Conservation (phyloP, 2,113 vertebrate genomes). For the Cepphus grylle region DNA sequence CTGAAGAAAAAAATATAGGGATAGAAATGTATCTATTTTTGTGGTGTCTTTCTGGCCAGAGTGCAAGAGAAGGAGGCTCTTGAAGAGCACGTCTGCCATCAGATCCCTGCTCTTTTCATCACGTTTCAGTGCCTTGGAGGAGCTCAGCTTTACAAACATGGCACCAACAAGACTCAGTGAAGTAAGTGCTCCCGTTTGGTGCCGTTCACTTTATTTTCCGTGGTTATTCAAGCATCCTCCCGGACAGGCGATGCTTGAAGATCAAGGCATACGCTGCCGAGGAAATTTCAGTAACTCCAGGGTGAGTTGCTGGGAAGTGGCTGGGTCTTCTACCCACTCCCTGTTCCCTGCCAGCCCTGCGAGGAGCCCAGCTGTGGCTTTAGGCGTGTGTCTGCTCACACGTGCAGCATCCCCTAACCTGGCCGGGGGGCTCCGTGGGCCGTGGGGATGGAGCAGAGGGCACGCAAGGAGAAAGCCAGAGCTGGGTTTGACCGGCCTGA, state of each 20-base stretch:
- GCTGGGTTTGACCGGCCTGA: no score
- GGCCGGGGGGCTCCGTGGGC: rapidly evolving
- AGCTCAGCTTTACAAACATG: background rate
- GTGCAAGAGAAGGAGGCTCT: background rate
- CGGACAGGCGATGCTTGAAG: background rate
- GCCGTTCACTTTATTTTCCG: background rate
- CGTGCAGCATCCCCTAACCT: background rate
- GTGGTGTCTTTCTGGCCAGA: background rate
- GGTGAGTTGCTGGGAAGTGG: background rate
- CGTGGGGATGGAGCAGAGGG: background rate
- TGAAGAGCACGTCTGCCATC: background rate
- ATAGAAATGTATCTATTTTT: background rate
- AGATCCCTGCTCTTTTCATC: background rate
- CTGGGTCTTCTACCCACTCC: background rate
- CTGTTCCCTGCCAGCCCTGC: background rate
- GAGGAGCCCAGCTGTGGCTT: background rate
- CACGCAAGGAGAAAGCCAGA: background rate
- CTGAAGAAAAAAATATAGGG: background rate
- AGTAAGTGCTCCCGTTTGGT: background rate
- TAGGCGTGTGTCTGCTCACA: background rate
- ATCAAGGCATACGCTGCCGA: background rate
- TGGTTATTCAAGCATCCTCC: background rate
- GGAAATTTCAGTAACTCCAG: background rate
- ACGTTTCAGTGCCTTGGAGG: background rate
- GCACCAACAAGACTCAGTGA: background rate